A percentile compares a stretch with the other conserved stretches of the same genome.
Conservation (phyloP, 2,888 invertebrate species). For the Nesidiocoris tenuis region DNA sequence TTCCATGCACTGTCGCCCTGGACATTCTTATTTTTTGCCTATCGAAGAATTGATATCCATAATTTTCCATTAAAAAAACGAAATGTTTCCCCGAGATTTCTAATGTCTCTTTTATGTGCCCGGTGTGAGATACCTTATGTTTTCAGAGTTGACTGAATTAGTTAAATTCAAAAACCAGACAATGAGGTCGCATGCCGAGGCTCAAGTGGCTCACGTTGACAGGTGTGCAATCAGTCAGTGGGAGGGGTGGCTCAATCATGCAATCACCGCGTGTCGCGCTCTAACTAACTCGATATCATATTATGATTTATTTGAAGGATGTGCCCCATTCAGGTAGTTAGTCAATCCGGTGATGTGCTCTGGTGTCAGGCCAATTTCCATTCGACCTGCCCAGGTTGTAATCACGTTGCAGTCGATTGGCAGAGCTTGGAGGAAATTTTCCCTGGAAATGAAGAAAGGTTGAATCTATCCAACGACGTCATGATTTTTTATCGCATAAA, state of each 20-base stretch:
- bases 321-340: slow-evolving; percentile 42
- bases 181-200: not conserved
- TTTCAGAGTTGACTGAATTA: not conserved
- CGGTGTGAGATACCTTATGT: not conserved
- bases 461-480: too few relatives aligned
- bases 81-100: too few relatives aligned
- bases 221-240: slow-evolving; percentile 6
- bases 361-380: not conserved
- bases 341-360: slow-evolving; percentile 23
- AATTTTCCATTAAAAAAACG: too few relatives aligned
- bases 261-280: slow-evolving; percentile 37
- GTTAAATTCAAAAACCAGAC: not conserved
- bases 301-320: slow-evolving; percentile 44
- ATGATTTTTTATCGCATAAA: too few relatives aligned
- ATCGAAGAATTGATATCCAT: too few relatives aligned
- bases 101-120: too few relatives aligned
- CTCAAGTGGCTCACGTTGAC: not conserved
- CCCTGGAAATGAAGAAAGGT: too few relatives aligned
- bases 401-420: too few relatives aligned
- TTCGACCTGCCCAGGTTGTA: too few relatives aligned
- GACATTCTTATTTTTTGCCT: too few relatives aligned
- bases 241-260: slow-evolving; percentile 33
- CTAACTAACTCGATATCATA: slow-evolving; percentile 44
- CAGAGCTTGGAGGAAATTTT: too few relatives aligned
- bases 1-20: too few relatives aligned